Base-by-base conservation (phyloP, 1,140 invertebrate species). In the Panulirus ornatus region DNA sequence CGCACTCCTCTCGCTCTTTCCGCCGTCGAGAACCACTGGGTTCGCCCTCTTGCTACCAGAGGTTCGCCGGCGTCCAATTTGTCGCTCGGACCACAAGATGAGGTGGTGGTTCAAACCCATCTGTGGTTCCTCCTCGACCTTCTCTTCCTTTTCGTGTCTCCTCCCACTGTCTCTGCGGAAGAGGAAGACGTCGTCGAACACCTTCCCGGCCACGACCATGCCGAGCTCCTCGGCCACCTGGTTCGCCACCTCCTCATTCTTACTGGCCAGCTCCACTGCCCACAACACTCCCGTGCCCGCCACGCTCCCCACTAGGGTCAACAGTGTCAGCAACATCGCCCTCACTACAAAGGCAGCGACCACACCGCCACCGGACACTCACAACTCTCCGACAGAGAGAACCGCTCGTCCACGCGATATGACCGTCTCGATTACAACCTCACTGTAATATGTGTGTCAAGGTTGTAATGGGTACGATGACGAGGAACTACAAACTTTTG, bases 101-200 rank as follows among this genome's bases (percentile, higher is more conserved):
- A 71, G 76, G 11, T n/a, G 76, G n/a, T 88, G 87, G 11, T 27
- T n/a, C n/a, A 88, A 30, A 19, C 42, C 16, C 47, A 73, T 44
- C 16, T 71, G 8, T 14, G n/a, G 14, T 40, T 34, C 5, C n/a
- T 51, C n/a, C 30, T n/a, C 27, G 38, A 30, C 9, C n/a, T 16
- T 36, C 14, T 8, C 30, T n/a, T 79, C 36, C 8, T 51, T n/a
- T 19, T 34, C 70, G 51, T 70, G 19, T 8, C 47, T 63, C n/a
- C 40, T 34, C 27, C 34, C 27, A 8, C 38, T 36, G 16, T 38
- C 27, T 22, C 47, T 66, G 1, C 78, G 38, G 6, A 88, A n/a
- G 11, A 88, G 79, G 34, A 88, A 82, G 14, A 88, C 78, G 36
- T 88, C 73, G 51, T 73, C 40, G 42, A 88, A 88, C 44, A 82